A percentile compares a stretch with the other conserved stretches of the same genome.
Conservation (phyloP, 1,140 invertebrate species). For the Drosophila sechellia region DNA sequence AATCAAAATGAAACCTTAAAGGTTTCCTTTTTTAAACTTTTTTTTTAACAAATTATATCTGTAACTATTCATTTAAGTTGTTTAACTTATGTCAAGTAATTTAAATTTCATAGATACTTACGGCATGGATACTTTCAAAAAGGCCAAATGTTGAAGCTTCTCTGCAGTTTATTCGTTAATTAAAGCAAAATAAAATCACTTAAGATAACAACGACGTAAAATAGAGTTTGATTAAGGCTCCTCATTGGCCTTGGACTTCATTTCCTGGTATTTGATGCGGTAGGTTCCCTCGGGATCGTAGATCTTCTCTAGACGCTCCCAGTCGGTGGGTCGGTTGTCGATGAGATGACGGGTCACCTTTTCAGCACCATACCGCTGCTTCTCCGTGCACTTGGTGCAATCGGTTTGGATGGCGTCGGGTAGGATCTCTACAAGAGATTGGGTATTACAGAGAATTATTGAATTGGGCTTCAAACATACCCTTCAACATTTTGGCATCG, state of each 20-base stretch:
- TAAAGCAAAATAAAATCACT: neutral
- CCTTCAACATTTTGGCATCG: slow-evolving; percentile 89
- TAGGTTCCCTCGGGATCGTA: slow-evolving; percentile 87
- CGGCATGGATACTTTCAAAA: neutral
- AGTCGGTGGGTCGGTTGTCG: slow-evolving; percentile 86
- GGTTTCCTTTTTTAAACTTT: neutral
- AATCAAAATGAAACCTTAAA: too few species aligned
- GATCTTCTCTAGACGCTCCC: slow-evolving; percentile 86
- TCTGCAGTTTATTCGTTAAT: slow-evolving; percentile 3
- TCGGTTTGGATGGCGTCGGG: slow-evolving; percentile 87
- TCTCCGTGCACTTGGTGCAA: slow-evolving; percentile 87
- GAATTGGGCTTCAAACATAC: slow-evolving; percentile 12
- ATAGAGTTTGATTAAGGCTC: neutral
- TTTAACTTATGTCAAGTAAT: too few species aligned
- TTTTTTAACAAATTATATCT: too few species aligned
- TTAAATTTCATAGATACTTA: too few species aligned
- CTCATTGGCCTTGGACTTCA: slow-evolving; percentile 31
- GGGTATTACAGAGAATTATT: neutral
- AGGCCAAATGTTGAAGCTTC: neutral
- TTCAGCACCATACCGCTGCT: slow-evolving; percentile 86
- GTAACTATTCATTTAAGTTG: too few species aligned
- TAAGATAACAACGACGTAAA: neutral
- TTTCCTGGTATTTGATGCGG: slow-evolving; percentile 67
- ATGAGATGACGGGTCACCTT: slow-evolving; percentile 86
- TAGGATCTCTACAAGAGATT: slow-evolving; percentile 85